A percentile compares a stretch with the other conserved stretches of the same genome.
Conservation (phyloP, 2,113 vertebrate species). For the Lamprologus lemairii region DNA sequence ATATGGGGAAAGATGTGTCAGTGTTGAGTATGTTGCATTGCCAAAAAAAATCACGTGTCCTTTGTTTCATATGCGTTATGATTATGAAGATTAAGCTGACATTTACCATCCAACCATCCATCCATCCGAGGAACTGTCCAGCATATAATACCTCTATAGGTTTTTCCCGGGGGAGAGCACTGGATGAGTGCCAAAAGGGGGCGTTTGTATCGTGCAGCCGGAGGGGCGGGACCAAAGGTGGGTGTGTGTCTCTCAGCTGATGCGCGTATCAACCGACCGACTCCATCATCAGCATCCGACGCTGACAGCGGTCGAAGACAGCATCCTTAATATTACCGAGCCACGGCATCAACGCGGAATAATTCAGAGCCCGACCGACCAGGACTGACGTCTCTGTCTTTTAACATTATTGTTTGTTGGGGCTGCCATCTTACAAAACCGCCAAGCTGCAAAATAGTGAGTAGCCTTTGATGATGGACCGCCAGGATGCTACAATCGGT, state of each 20-base stretch:
- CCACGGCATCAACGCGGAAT: conserved; percentile 22
- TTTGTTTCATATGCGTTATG: background rate
- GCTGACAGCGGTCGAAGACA: conserved; percentile 64
- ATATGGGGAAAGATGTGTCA: background rate
- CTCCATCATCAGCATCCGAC: conserved; percentile 74
- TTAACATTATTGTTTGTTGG: conserved; percentile 23
- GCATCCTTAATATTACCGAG: conserved; percentile 38
- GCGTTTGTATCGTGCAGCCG: conserved; percentile 49
- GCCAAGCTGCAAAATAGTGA: conserved; percentile 54
- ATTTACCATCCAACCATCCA: background rate
- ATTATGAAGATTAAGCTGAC: background rate
- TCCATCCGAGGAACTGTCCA: background rate
- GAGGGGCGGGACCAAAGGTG: conserved; percentile 66
- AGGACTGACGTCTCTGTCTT: conserved; percentile 15
- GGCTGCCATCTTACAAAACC: conserved; percentile 53
- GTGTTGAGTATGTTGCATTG: background rate
- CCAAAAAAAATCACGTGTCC: background rate
- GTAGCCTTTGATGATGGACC: conserved; percentile 63
- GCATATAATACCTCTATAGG: background rate
- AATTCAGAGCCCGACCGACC: conserved; percentile 1
- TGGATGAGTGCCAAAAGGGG: conserved; percentile 57
- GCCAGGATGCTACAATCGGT: conserved; percentile 61
- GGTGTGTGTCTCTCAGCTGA: conserved; percentile 73
- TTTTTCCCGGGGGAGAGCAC: conserved; percentile 10
- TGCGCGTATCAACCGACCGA: conserved; percentile 67